phyloP scores from a whole-genome alignment of 2,888 invertebrate genomes.

The Peribatodes rhomboidaria region DNA sequence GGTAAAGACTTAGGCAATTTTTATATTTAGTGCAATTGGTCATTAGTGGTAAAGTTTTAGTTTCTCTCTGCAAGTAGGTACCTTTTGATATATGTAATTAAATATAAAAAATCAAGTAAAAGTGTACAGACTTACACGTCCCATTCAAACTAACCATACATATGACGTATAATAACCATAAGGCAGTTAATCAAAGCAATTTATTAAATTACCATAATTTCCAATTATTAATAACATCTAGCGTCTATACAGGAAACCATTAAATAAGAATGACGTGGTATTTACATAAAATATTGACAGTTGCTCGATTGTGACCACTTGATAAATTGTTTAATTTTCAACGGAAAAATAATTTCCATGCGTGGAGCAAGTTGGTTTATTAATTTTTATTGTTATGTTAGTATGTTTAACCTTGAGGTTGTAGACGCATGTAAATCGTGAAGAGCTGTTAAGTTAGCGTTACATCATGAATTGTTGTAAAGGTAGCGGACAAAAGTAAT shows the following conservation, averaged over 20 bases:
- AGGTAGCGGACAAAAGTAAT: no score
- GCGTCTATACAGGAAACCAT: slow-evolving; percentile 32
- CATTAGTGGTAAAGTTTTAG: no score
- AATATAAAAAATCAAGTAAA: background rate
- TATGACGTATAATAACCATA: slow-evolving; percentile 21
- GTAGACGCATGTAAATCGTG: background rate
- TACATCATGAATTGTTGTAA: no score
- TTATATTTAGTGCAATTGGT: no score
- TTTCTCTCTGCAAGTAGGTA: no score
- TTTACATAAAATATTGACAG: slow-evolving; percentile 39
- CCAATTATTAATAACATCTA: slow-evolving; percentile 30
- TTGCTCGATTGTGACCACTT: slow-evolving; percentile 14
- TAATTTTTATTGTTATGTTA: slow-evolving; percentile 4
- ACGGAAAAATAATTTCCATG: slow-evolving; percentile 23
- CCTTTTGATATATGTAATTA: no score
- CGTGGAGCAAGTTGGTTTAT: background rate
- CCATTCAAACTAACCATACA: background rate
- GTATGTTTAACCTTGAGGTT: background rate
- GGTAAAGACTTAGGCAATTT: no score
- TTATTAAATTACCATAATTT: slow-evolving; percentile 33
- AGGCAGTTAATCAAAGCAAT: slow-evolving; percentile 31
- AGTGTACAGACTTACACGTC: background rate
- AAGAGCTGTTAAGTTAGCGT: background rate
- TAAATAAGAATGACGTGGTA: slow-evolving; percentile 28
- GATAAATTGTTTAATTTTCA: slow-evolving; percentile 32